Evolutionary conservation across 2,797 vertebrate genomes (phyloP).

Genomic region (Silurus aristotelis): DNA sequence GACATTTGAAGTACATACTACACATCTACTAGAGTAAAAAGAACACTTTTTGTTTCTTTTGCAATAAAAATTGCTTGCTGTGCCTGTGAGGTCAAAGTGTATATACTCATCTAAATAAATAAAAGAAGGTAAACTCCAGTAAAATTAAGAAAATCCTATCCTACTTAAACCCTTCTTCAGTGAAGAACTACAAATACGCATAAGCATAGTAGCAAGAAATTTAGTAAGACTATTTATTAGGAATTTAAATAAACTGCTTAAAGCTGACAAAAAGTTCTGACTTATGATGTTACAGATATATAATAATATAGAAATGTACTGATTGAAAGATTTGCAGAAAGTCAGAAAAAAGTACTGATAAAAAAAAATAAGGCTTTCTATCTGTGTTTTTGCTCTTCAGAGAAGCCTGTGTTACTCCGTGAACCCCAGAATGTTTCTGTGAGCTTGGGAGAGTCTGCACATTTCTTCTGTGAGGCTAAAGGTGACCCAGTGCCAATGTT

Average conservation of each 20-base stretch:
- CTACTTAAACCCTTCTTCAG: not conserved
- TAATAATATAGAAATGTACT: not conserved
- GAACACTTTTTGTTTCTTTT: not conserved
- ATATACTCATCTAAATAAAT: not conserved
- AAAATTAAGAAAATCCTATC: not conserved
- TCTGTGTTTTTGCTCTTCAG: slow-evolving; percentile 62
- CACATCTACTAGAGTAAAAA: not conserved
- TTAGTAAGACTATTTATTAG: not conserved
- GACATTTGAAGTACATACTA: not conserved
- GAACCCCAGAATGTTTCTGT: slow-evolving; percentile 71
- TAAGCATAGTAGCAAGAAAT: not conserved
- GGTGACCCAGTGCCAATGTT: slow-evolving; percentile 79
- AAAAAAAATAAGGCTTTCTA: too few species aligned
- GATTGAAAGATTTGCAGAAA: not conserved
- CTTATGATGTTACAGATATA: not conserved
- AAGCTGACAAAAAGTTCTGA: not conserved
- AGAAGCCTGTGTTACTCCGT: slow-evolving; percentile 73
- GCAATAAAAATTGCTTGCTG: not conserved
- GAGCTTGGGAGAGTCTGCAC: slow-evolving; percentile 71
- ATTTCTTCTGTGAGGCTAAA: slow-evolving; percentile 76
- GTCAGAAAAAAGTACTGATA: not conserved
- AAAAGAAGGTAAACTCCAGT: not conserved
- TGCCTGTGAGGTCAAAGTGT: not conserved
- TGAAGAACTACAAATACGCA: not conserved
- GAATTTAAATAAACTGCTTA: not conserved